Evolutionary conservation across 2,797 vertebrate species (phyloP).

Genomic region (Masticophis lateralis): DNA sequence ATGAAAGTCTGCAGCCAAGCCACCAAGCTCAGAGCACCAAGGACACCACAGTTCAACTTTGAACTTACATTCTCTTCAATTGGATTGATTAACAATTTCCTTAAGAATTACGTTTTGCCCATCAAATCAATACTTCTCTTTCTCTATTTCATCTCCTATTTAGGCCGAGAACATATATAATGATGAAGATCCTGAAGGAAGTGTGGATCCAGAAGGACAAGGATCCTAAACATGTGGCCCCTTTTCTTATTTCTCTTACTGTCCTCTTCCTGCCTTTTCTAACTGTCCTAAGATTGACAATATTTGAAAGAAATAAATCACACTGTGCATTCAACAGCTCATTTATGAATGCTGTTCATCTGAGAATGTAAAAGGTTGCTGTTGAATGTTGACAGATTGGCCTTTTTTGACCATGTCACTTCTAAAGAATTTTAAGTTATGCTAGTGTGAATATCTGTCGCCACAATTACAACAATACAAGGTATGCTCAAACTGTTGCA

Average conservation of each 20-base stretch:
- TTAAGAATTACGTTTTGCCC: neutral
- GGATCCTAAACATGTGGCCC: slow-evolving; percentile 73
- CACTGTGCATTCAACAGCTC: slow-evolving; percentile 64
- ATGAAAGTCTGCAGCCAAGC: neutral
- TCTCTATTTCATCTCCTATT: slow-evolving; percentile 7
- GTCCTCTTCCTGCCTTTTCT: slow-evolving; percentile 57
- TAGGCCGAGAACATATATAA: slow-evolving; percentile 99
- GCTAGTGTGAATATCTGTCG: neutral
- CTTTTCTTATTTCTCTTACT: slow-evolving; percentile 44
- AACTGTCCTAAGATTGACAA: slow-evolving; percentile 54
- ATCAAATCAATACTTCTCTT: neutral
- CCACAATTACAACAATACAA: slow-evolving; percentile 46
- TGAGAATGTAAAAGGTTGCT: slow-evolving; percentile 51
- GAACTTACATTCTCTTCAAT: neutral
- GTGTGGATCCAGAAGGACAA: slow-evolving; percentile 91
- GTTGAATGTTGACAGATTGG: slow-evolving; percentile 43
- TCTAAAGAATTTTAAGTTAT: slow-evolving; percentile 7
- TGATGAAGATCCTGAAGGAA: slow-evolving; percentile 94
- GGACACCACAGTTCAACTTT: neutral
- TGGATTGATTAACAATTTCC: neutral
- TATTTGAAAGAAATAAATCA: slow-evolving; percentile 61
- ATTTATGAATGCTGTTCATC: slow-evolving; percentile 49
- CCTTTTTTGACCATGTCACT: slow-evolving; percentile 44
- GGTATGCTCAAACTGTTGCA: slow-evolving; percentile 44
- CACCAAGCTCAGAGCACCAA: neutral